These are phyloP conservation scores for Lutraria lutraria DNA, from an alignment of 2,888 invertebrate species.

Conservation along the genomic window DNA sequence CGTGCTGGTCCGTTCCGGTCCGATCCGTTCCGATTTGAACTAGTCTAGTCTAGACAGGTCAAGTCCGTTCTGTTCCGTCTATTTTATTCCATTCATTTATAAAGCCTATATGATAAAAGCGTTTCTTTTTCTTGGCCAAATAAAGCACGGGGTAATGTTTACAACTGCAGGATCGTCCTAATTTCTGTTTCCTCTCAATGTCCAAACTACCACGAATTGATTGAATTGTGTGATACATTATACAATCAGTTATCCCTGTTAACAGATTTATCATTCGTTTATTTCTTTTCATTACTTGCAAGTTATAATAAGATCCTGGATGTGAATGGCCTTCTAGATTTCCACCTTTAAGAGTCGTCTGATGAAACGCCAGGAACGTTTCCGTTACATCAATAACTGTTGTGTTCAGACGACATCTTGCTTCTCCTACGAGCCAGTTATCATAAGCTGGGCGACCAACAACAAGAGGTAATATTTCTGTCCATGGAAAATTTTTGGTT, in stretches of 20 bases:
- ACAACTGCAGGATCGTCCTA: no score
- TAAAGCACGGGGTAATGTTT: no score
- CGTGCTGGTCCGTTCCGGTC: no score
- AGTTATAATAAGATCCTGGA: constrained; percentile 56
- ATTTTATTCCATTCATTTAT: no score
- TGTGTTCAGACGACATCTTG: constrained; percentile 63
- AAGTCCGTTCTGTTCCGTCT: no score
- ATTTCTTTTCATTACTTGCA: constrained; percentile 56
- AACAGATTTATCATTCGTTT: constrained; percentile 59
- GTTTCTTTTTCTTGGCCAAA: no score
- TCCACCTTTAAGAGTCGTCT: constrained; percentile 70
- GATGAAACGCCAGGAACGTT: constrained; percentile 67
- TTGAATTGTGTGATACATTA: not conserved
- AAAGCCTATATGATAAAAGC: no score
- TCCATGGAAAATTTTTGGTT: constrained; percentile 66
- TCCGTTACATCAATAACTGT: constrained; percentile 69
- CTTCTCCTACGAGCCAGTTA: constrained; percentile 70
- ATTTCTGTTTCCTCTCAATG: no score
- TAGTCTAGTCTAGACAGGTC: no score
- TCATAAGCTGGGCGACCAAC: constrained; percentile 71
- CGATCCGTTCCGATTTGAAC: no score
- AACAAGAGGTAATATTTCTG: constrained; percentile 61
- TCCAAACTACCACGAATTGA: no score
- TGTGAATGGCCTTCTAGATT: constrained; percentile 68
- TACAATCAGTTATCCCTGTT: constrained; percentile 63